Percentiles rank a stretch among this genome's conserved stretches.
phyloP scores from a whole-genome alignment of 1,140 invertebrate genomes.

The Bombus breviceps region DNA sequence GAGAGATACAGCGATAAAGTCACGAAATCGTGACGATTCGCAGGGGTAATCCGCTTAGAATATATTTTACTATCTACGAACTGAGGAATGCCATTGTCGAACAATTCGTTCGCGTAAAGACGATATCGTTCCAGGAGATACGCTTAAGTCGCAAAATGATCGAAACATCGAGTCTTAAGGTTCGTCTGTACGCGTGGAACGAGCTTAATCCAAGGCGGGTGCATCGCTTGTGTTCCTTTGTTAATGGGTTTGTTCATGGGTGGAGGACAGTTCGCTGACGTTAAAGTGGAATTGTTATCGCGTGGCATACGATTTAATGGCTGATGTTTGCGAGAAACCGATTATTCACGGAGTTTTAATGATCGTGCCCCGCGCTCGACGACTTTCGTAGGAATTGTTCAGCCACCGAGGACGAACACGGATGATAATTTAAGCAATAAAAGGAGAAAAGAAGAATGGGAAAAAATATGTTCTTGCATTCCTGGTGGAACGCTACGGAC shows the following conservation, averaged over 20 bases:
- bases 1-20: conserved; percentile 50
- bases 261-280: not conserved
- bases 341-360: conserved; percentile 6
- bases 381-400: not conserved
- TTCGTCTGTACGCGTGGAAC: not conserved
- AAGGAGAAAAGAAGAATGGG: not conserved
- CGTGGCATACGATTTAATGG: not conserved
- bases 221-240: not conserved
- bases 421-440: conserved; percentile 1
- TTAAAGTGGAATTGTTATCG: conserved; percentile 37
- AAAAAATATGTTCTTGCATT: not conserved
- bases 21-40: conserved; percentile 58
- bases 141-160: conserved; percentile 61
- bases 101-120: not conserved
- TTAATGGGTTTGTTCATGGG: conserved; percentile 7
- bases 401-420: too few relatives aligned
- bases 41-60: conserved; percentile 73
- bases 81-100: conserved; percentile 26
- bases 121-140: conserved; percentile 30
- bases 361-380: not conserved
- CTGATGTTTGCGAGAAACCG: not conserved
- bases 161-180: conserved; percentile 52
- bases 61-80: not conserved
- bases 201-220: conserved; percentile 9
- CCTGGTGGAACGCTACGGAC: not conserved